Evolutionary conservation across 1,140 invertebrate species (phyloP), one percentile per base, ranked within the genome.

Genomic region (Phthorimaea operculella): DNA sequence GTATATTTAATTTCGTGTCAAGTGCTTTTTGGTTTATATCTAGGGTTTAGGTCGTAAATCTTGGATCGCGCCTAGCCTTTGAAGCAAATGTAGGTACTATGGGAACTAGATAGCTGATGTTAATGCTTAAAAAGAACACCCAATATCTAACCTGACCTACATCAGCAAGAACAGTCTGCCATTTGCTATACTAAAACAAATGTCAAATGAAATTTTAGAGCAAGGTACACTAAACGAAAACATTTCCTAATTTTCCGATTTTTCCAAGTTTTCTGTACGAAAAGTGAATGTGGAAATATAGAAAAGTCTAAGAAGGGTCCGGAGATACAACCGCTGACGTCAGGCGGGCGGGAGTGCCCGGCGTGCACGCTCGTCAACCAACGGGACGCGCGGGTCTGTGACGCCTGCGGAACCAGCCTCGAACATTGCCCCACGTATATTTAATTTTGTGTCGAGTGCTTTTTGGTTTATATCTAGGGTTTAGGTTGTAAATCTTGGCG

Each of bases 361-460:
- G 84, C 89, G 33, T 95, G 93, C 75, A 95, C 93, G n/a, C 78
- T 93, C 11, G 91, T 94, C n/a, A 94, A 95, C 76, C 88, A 89
- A 16, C 90, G 90, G 74, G 89, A 89, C 52, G 90, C 89, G 5
- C 85, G 82, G 21, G 72, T 70, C 6, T 94, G 93, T 72, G 89
- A 89, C 54, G 93, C 90, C 16, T 95, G 93, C 83, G 86, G 86
- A 12, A 80, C 85, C 16, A 90, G 88, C 74, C 85, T 94, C 17
- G 88, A 91, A 76, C 89, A 93, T 83, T 94, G 92, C 55, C 92
- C 92, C 36, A 94, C 92, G 52, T 94, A 93, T 71, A 93, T 93
- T 51, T 86, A 74, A 51, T n/a, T 9, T 15, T 15, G 4, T 52
- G 21, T 28, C 2, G 2, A 6, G 21, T 50, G 28, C 36, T n/a